A percentile compares a stretch with the other conserved stretches of the same genome.
These are phyloP conservation scores for Strix aluco DNA, from an alignment of 2,113 vertebrate genomes.

Conservation along the genomic window DNA sequence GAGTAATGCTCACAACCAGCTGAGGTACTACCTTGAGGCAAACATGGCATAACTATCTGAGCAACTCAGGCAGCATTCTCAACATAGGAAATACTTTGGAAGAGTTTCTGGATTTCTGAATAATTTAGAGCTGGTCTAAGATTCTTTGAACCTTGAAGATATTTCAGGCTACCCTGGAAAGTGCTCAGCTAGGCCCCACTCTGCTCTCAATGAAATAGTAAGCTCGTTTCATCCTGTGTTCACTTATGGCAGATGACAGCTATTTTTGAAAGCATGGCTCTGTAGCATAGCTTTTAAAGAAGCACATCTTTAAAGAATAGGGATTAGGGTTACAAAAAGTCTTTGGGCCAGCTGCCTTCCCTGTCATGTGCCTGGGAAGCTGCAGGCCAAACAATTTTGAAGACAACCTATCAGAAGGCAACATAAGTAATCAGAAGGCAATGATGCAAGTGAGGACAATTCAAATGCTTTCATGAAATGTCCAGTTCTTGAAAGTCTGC, in stretches of 20 bases:
- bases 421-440: not conserved
- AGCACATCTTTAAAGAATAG: not conserved
- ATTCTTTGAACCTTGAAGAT: not conserved
- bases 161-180: not conserved
- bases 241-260: not conserved
- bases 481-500: not conserved
- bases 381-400: not conserved
- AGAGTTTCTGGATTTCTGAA: not conserved
- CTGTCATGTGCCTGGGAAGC: not conserved
- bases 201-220: not conserved
- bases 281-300: not conserved
- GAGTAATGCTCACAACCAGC: not conserved
- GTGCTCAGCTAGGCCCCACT: not conserved
- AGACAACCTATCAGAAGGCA: not conserved
- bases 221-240: rapidly evolving
- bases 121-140: not conserved
- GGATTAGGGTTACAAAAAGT: not conserved
- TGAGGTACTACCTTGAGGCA: not conserved
- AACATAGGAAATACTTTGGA: not conserved
- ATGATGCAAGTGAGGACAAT: not conserved
- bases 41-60: not conserved
- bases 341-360: not conserved
- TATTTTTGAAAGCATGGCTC: not conserved
- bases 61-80: not conserved
- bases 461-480: not conserved